Percentiles rank a stretch among this genome's conserved stretches.
phyloP scores from a whole-genome alignment of 2,113 vertebrate species.

The Paraplagusia blochii region DNA sequence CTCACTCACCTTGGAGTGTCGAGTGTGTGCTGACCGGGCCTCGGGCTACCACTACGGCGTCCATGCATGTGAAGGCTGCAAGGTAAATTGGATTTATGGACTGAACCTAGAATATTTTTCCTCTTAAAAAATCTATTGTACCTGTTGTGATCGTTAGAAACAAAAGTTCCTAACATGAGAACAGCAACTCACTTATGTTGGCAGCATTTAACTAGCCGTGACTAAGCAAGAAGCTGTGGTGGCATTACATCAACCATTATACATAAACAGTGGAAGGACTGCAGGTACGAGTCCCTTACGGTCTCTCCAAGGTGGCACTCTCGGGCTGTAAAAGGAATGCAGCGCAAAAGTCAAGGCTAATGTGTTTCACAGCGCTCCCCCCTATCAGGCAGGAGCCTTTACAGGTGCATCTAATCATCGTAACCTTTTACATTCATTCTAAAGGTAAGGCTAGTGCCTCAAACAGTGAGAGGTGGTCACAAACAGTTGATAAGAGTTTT shows the following conservation, averaged over 20 bases:
- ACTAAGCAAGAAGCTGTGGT: neutral
- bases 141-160: neutral
- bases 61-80: slow-evolving; percentile 97
- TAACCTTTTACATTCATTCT: neutral
- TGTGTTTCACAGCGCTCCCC: neutral
- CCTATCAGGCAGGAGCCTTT: slow-evolving; percentile 3
- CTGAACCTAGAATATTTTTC: neutral
- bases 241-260: neutral
- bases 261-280: neutral
- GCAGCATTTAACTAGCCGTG: neutral
- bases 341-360: slow-evolving; percentile 31
- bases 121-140: neutral
- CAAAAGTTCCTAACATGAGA: neutral
- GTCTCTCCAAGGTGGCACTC: neutral
- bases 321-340: slow-evolving; percentile 16
- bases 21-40: slow-evolving; percentile 93
- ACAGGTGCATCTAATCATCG: slow-evolving; percentile 1
- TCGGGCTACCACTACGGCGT: slow-evolving; percentile 98
- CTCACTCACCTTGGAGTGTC: slow-evolving; percentile 88
- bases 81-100: slow-evolving; percentile 74
- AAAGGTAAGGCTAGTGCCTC: too few relatives aligned
- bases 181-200: neutral
- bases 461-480: too few relatives aligned
- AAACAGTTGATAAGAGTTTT: too few relatives aligned
- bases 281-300: neutral